phyloP scores from a whole-genome alignment of 1,140 invertebrate species.

The Anadara kagoshimensis region DNA sequence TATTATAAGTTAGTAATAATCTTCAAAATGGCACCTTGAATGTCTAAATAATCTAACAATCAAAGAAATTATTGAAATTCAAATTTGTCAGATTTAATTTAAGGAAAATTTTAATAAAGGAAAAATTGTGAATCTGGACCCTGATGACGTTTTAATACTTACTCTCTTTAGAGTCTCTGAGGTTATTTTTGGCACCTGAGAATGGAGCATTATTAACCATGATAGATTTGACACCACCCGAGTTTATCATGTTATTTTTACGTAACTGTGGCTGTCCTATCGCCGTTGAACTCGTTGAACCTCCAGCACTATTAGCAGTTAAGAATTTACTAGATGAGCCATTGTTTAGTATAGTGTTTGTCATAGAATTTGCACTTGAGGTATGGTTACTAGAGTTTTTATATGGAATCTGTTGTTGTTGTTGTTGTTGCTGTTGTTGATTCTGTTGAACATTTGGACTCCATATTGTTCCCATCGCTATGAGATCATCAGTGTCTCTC shows the following conservation, averaged over 20 bases:
- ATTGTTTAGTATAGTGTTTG: conserved; percentile 5
- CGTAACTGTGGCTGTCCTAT: conserved; percentile 9
- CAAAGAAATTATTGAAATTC: too few species aligned
- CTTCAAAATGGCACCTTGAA: too few species aligned
- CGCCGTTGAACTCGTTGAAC: conserved; percentile 28
- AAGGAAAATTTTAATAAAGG: too few species aligned
- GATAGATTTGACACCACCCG: conserved; percentile 26
- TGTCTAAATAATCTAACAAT: too few species aligned
- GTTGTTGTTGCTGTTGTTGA: conserved; percentile 25
- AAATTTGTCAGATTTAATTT: too few species aligned
- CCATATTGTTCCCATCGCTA: conserved; percentile 41
- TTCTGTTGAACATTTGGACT: conserved; percentile 34
- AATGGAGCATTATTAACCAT: conserved; percentile 33
- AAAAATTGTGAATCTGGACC: too few species aligned
- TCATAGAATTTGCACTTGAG: not conserved
- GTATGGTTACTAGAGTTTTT: too few species aligned
- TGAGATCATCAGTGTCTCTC: conserved; percentile 39
- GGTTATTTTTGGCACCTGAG: conserved; percentile 7
- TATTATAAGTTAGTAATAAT: too few species aligned
- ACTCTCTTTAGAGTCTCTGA: conserved; percentile 7
- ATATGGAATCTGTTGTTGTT: not conserved
- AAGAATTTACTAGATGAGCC: conserved; percentile 15
- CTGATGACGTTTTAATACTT: too few species aligned
- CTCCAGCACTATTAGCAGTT: not conserved
- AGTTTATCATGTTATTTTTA: not conserved